Evolutionary conservation across 2,888 invertebrate genomes (phyloP).

Genomic region (Crioceris asparagi): DNA sequence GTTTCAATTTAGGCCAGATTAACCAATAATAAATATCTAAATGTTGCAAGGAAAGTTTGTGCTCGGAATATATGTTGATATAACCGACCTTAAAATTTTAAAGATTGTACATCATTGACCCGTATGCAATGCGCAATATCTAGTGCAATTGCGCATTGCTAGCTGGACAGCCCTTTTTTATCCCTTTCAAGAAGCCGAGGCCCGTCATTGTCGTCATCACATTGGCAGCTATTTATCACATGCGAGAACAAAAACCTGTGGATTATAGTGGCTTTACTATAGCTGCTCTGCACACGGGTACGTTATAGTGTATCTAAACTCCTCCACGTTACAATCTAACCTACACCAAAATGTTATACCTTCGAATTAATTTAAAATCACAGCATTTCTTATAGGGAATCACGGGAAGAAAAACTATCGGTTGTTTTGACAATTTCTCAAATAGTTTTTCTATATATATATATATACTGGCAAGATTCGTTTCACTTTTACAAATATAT

Average conservation of each 20-base stretch:
- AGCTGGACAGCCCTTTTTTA: slow-evolving; percentile 10
- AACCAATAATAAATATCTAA: slow-evolving; percentile 25
- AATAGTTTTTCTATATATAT: background rate
- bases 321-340: slow-evolving; percentile 15
- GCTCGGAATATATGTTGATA: slow-evolving; percentile 16
- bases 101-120: slow-evolving; percentile 26
- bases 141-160: no score
- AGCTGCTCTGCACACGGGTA: slow-evolving; percentile 13
- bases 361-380: slow-evolving; percentile 20
- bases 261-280: no score
- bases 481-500: no score
- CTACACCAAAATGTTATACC: slow-evolving; percentile 16
- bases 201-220: no score
- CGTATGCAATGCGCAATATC: slow-evolving; percentile 21
- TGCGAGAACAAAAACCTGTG: no score
- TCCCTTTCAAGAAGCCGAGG: no score
- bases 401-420: slow-evolving; percentile 12
- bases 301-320: slow-evolving; percentile 12
- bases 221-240: no score
- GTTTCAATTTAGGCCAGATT: slow-evolving; percentile 41
- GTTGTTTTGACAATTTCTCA: background rate
- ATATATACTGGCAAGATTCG: no score
- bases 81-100: slow-evolving; percentile 10
- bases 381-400: slow-evolving; percentile 17
- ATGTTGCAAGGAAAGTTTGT: slow-evolving; percentile 12